These are phyloP conservation scores for Deilephila porcellus DNA, from an alignment of 2,888 invertebrate genomes.

Conservation along the genomic window DNA sequence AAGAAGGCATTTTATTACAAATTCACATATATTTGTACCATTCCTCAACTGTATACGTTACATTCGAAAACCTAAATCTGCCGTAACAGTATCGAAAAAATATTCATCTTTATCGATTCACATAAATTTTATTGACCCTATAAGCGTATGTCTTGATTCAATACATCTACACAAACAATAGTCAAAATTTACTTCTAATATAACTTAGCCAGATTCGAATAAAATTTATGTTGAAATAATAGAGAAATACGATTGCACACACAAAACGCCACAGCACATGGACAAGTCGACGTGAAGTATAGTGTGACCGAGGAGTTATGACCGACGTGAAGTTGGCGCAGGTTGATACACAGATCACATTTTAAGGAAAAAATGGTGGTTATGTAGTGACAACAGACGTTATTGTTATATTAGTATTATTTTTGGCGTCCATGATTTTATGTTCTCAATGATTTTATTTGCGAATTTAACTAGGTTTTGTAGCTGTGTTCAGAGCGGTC, in stretches of 20 bases:
- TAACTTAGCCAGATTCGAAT: conserved; percentile 52
- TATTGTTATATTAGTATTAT: no score
- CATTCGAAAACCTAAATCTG: conserved; percentile 58
- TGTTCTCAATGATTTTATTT: no score
- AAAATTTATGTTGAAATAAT: conserved; percentile 37
- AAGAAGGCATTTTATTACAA: conserved; percentile 45
- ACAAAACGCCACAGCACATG: conserved; percentile 40
- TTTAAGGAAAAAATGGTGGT: no score
- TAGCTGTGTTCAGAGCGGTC: no score
- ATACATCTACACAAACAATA: conserved; percentile 41
- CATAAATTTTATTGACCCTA: conserved; percentile 65
- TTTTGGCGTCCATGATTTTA: no score
- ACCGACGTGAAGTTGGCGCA: no score
- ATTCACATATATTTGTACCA: conserved; percentile 44
- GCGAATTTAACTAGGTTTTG: no score
- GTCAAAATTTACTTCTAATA: conserved; percentile 49
- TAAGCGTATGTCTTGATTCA: conserved; percentile 66
- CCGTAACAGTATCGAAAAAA: conserved; percentile 69
- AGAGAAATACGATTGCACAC: conserved; percentile 53
- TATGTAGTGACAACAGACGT: no score
- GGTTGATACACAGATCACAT: no score
- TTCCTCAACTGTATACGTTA: conserved; percentile 74
- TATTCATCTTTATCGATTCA: conserved; percentile 49
- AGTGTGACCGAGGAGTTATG: no score
- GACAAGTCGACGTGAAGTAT: neutral